Base-by-base conservation (phyloP, 2,888 invertebrate genomes). In the Steromphala cineraria region DNA sequence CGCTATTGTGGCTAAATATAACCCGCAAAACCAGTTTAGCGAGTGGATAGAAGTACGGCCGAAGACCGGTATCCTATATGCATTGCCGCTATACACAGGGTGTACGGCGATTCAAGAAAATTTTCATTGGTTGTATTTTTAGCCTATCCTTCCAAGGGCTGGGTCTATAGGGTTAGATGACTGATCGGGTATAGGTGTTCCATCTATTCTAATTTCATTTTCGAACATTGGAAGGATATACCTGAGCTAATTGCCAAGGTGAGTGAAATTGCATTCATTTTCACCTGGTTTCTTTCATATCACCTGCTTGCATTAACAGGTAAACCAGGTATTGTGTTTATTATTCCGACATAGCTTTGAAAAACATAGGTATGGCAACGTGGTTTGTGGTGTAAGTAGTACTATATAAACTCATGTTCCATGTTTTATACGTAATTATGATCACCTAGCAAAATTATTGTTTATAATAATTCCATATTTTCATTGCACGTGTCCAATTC, bases 1-100 rank as follows among this genome's bases (percentile, higher is more conserved):
- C n/a, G 7, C 71, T 36, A 71, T 71, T 71, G 71, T 71, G 71
- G 36, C 71, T 71, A 71, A 31, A 71, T 31, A 71, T 71, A 71
- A 71, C 71, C 40, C 36, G 71, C 17, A 71, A 36, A 71, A 71
- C 71, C 71, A 71, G 71, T 71, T 71, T 36, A 19, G 36, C 71
- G 36, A 36, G 71, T 71, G 71, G 40, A 10, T 15, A 15, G 36
- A n/a, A 31, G 71, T 36, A 19, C 71, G 7, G 19, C 36, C 19
- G 31, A 31, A 19, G 36, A 36, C 71, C 36, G 21, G 19, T 24
- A 24, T 24, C 24, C 56, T 19, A 24, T 56, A 21, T 13, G 10
- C 56, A 7, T 56, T 56, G 56, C 56, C 24, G 56, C 21, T 56
- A 56, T n/a, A 56, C 7, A 19, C 21, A 24, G 21, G 21, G 56